phyloP scores from a whole-genome alignment of 2,113 vertebrate species.

The Greenwoodochromis staneri region DNA sequence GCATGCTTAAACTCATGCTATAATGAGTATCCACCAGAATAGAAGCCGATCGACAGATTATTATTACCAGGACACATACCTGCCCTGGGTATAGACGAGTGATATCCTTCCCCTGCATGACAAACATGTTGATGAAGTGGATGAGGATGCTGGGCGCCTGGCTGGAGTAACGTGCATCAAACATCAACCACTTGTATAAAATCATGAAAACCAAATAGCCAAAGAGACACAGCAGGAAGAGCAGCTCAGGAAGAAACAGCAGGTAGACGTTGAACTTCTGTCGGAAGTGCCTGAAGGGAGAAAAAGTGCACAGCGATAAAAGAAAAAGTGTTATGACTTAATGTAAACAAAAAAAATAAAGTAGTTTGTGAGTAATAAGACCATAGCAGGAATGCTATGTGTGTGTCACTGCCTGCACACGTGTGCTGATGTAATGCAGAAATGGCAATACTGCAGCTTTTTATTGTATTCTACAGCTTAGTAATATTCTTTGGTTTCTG shows the following conservation, averaged over 20 bases:
- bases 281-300: constrained; percentile 80
- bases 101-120: constrained; percentile 72
- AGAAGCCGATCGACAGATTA: background rate
- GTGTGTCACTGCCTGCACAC: background rate
- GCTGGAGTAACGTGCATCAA: constrained; percentile 74
- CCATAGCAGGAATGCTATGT: background rate
- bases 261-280: constrained; percentile 85
- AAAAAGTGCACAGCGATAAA: background rate
- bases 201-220: constrained; percentile 95
- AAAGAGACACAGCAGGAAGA: constrained; percentile 92
- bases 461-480: background rate
- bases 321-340: background rate
- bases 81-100: constrained; percentile 79
- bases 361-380: background rate
- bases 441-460: background rate
- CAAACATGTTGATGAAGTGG: constrained; percentile 95
- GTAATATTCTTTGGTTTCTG: background rate
- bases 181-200: constrained; percentile 90
- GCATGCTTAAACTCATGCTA: background rate
- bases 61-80: constrained; percentile 60
- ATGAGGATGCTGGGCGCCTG: constrained; percentile 92
- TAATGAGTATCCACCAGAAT: background rate
- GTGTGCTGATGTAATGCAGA: background rate
- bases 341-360: background rate
- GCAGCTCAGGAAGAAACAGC: constrained; percentile 88